Percentiles rank a stretch among this genome's conserved stretches.
Conservation (phyloP, 2,113 vertebrate genomes). For the Corvus cornix region DNA sequence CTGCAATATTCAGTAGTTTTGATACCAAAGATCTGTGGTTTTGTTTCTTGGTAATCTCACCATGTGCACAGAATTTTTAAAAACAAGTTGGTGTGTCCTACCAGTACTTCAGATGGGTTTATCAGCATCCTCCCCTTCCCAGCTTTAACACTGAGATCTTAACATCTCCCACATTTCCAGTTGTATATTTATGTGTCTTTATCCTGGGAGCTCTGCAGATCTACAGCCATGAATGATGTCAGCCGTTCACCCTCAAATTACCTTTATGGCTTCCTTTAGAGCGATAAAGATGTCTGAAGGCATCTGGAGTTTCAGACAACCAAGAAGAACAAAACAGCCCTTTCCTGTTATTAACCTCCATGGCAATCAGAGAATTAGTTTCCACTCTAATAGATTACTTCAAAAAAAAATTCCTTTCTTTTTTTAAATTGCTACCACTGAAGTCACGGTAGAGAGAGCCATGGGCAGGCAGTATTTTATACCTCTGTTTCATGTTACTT, state of each 20-base stretch:
- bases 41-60: neutral
- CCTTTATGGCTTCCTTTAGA: neutral
- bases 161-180: neutral
- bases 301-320: neutral
- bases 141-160: neutral
- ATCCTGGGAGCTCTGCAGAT: neutral
- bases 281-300: neutral
- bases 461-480: neutral
- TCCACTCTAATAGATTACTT: neutral
- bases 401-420: neutral
- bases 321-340: neutral
- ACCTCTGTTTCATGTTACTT: neutral
- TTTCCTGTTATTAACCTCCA: neutral
- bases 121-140: neutral
- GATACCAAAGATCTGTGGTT: neutral
- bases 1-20: neutral
- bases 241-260: neutral
- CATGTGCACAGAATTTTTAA: neutral
- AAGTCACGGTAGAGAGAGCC: neutral
- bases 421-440: neutral
- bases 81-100: neutral
- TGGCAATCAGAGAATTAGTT: neutral
- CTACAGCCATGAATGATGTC: neutral
- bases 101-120: neutral
- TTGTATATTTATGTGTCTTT: neutral